Conservation (phyloP, 2,888 invertebrate genomes). For the Drosophila anomalipes region DNA sequence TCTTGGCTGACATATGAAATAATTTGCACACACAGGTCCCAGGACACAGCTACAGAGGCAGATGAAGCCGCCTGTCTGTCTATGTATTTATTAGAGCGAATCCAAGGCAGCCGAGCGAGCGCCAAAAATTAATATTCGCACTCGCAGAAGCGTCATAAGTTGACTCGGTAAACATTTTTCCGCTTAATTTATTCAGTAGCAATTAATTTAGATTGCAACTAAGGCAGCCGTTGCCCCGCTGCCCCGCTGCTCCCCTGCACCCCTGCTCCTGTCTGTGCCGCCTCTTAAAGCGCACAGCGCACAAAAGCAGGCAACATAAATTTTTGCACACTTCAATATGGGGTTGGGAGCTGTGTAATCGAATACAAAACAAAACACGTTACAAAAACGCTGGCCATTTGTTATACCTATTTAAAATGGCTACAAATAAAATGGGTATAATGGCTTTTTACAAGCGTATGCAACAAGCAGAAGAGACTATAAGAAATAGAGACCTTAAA, state of each 20-base stretch:
- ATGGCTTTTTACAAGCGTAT: neutral
- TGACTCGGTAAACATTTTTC: slow-evolving; percentile 76
- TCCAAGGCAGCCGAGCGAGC: slow-evolving; percentile 32
- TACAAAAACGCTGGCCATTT: slow-evolving; percentile 9
- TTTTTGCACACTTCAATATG: slow-evolving; percentile 46
- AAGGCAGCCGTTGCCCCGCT: slow-evolving; percentile 53
- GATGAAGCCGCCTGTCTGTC: slow-evolving; percentile 22
- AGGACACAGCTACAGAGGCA: slow-evolving; percentile 29
- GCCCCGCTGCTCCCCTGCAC: neutral
- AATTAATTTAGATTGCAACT: slow-evolving; percentile 80
- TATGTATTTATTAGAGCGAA: slow-evolving; percentile 57
- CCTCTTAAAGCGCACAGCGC: slow-evolving; percentile 24
- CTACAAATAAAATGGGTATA: neutral
- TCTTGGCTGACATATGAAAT: slow-evolving; percentile 72
- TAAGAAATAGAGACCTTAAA: neutral
- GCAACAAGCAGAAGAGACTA: neutral
- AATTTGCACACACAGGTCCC: slow-evolving; percentile 55
- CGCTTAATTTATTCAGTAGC: slow-evolving; percentile 79
- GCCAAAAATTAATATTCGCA: slow-evolving; percentile 75
- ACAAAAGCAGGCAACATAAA: slow-evolving; percentile 48
- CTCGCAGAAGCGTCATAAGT: slow-evolving; percentile 75
- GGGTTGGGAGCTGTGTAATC: slow-evolving; percentile 1
- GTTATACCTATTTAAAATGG: neutral
- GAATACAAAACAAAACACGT: neutral
- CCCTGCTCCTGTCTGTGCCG: neutral